Evolutionary conservation across 2,113 vertebrate genomes (phyloP).

Genomic region (Nothocercus nigrocapillus): DNA sequence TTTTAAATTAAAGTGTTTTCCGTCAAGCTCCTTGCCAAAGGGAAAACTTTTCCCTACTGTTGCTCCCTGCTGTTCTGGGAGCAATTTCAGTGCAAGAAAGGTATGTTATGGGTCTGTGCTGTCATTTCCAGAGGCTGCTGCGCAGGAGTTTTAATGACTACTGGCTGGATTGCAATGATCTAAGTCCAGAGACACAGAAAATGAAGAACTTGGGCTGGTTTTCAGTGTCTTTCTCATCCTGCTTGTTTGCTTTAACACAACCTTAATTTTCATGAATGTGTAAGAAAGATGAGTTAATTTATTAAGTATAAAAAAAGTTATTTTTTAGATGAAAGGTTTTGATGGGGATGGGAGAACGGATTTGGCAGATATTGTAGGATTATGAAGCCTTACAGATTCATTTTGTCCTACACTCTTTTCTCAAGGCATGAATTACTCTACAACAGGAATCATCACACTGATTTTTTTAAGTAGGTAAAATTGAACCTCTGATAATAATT

Average conservation of each 20-base stretch:
- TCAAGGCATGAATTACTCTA: neutral
- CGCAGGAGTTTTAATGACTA: neutral
- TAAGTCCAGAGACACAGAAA: neutral
- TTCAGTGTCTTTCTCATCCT: neutral
- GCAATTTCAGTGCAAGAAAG: neutral
- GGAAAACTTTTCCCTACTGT: neutral
- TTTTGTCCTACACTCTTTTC: neutral
- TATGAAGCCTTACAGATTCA: neutral
- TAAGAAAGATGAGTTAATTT: neutral
- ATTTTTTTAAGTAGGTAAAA: neutral
- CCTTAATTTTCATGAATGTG: neutral
- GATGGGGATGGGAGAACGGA: neutral
- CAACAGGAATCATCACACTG: neutral
- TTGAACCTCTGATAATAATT: neutral
- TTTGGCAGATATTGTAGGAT: neutral
- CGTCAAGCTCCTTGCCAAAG: conserved; percentile 10
- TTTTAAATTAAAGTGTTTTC: neutral
- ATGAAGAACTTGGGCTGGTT: neutral
- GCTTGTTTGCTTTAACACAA: neutral
- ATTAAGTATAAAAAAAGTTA: neutral
- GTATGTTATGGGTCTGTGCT: neutral
- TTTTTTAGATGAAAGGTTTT: neutral
- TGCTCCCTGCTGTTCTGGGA: conserved; percentile 5
- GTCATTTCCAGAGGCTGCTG: neutral
- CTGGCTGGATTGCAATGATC: neutral